Conservation (phyloP, 2,113 vertebrate genomes). For the Carettochelys insculpta region DNA sequence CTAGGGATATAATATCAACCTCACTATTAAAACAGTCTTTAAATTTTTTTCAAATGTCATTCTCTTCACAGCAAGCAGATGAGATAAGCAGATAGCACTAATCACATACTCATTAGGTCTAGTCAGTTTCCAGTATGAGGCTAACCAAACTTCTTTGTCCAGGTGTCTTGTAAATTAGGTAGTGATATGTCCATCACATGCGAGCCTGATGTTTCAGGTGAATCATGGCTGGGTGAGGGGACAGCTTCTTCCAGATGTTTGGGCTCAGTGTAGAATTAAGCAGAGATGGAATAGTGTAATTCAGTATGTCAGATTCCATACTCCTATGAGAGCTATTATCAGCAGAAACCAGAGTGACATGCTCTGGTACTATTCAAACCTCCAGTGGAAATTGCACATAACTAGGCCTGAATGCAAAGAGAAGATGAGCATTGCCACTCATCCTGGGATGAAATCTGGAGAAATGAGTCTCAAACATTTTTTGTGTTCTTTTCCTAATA, state of each 20-base stretch:
- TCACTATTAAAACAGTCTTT: background rate
- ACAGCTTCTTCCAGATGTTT: background rate
- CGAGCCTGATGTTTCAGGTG: background rate
- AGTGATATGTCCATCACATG: background rate
- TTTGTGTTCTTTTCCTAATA: background rate
- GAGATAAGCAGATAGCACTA: background rate
- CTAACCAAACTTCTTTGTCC: background rate
- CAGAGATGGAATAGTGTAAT: background rate
- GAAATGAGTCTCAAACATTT: background rate
- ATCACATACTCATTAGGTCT: background rate
- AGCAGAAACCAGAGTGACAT: background rate
- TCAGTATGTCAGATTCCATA: background rate
- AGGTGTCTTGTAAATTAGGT: background rate
- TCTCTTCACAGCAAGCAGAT: background rate
- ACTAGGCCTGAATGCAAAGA: background rate
- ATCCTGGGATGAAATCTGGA: background rate
- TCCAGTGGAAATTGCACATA: background rate
- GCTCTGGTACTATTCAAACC: background rate
- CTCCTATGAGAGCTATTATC: background rate
- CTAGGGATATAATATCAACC: background rate
- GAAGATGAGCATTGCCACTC: background rate
- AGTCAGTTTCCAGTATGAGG: background rate
- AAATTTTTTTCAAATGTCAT: background rate
- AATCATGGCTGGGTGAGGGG: background rate
- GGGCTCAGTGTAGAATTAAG: background rate